Conservation (phyloP, 2,888 invertebrate species). For the Cyclophora albipunctata region DNA sequence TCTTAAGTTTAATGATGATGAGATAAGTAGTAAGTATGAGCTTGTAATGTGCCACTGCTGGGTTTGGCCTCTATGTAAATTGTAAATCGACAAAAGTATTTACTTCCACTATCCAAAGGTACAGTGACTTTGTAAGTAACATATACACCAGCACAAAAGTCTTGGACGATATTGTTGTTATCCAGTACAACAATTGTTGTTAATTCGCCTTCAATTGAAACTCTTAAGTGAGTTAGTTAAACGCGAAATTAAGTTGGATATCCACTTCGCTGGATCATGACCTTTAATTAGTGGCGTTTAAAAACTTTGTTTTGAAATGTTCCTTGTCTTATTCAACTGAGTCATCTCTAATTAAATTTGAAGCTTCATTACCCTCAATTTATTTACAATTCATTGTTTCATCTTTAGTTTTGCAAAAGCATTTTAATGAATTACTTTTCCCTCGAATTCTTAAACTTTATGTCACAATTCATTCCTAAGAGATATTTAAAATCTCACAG, state of each 20-base stretch:
- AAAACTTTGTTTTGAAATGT: constrained; percentile 14
- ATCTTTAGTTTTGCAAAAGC: constrained; percentile 5
- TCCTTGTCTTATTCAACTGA: constrained; percentile 15
- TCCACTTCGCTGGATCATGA: constrained; percentile 17
- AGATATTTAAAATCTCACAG: no score
- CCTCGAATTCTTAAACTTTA: no score
- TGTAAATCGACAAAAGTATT: no score
- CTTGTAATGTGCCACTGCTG: no score
- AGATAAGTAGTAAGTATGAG: no score
- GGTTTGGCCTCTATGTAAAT: no score
- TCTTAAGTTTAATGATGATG: no score
- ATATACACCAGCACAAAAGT: no score
- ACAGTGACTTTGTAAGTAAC: not conserved
- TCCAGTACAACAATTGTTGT: constrained; percentile 26
- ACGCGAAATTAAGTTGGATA: constrained; percentile 32
- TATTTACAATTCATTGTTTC: constrained; percentile 9
- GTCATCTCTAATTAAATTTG: constrained; percentile 15
- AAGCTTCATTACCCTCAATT: constrained; percentile 9
- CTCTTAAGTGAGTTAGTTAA: constrained; percentile 35
- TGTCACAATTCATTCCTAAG: no score
- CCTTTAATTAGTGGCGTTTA: constrained; percentile 19
- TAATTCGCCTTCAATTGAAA: constrained; percentile 30
- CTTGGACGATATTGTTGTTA: not conserved
- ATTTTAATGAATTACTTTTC: constrained; percentile 1
- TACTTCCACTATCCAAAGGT: not conserved